Percentiles rank a stretch among this genome's conserved stretches.
These are phyloP conservation scores for Euschistus heros DNA, from an alignment of 1,140 invertebrate genomes.

Conservation along the genomic window DNA sequence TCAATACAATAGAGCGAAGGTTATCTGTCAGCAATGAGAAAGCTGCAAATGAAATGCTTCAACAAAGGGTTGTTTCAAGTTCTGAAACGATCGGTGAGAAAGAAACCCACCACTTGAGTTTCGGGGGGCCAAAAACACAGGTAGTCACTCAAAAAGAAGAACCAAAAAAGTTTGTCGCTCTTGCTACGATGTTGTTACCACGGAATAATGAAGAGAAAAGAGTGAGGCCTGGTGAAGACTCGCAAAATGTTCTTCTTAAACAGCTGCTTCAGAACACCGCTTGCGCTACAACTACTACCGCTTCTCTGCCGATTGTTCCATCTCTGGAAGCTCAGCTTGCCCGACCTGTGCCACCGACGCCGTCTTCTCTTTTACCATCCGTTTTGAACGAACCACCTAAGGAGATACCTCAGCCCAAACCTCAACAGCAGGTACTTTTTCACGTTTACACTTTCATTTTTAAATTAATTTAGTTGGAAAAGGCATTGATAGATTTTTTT, in stretches of 20 bases:
- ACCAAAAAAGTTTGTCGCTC: slow-evolving; percentile 28
- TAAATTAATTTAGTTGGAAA: not conserved
- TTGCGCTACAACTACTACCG: slow-evolving; percentile 45
- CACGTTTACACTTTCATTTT: too few relatives aligned
- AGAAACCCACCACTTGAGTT: slow-evolving; percentile 24
- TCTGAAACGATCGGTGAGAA: slow-evolving; percentile 21
- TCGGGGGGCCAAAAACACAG: slow-evolving; percentile 9
- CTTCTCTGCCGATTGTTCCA: slow-evolving; percentile 53
- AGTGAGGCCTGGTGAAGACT: slow-evolving; percentile 17
- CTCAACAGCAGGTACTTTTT: not conserved
- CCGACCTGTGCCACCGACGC: slow-evolving; percentile 52
- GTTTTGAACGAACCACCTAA: slow-evolving; percentile 29
- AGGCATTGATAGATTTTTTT: not conserved
- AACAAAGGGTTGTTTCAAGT: slow-evolving; percentile 28
- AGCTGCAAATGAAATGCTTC: slow-evolving; percentile 20
- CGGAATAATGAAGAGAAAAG: slow-evolving; percentile 26
- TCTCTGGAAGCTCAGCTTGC: slow-evolving; percentile 63
- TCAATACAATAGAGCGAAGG: not conserved
- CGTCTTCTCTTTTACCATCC: slow-evolving; percentile 38
- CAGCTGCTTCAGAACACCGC: slow-evolving; percentile 79
- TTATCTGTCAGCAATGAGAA: not conserved
- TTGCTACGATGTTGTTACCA: slow-evolving; percentile 27
- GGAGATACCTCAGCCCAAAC: slow-evolving; percentile 15
- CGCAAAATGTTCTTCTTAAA: slow-evolving; percentile 80
- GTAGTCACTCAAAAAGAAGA: slow-evolving; percentile 22